Evolutionary conservation across 1,140 invertebrate species (phyloP), one percentile per base, ranked within the genome.

Genomic region (Solenopsis fugax): DNA sequence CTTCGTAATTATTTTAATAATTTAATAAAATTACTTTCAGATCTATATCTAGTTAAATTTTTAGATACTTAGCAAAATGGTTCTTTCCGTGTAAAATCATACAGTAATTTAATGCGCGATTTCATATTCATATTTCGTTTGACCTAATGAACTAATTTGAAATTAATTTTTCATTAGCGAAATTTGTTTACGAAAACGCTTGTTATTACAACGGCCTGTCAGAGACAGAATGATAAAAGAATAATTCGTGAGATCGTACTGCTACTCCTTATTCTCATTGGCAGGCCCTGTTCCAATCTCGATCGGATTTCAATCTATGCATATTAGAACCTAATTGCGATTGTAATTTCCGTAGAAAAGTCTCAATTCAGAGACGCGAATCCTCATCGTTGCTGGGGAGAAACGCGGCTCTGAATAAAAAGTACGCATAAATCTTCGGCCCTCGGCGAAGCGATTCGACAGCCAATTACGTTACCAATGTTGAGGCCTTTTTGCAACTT

Each of bases 391-490:
- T 48, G 65, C 21, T 16, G 7, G 62, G 6, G 7, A 52, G 60
- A 34, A 37, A 76, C 84, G 80, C 62, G 67, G 12, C 34, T 52
- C 81, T 72, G 81, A 90, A 86, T 88, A 88, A 90, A 86, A 90
- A 90, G 77, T 72, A 86, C 72, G 89, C 89, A 91, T 91, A 90
- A 91, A 91, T 91, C 90, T 88, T 76, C 41, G 64, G 62, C 52
- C 62, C 78, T 91, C 89, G 89, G 86, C 90, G 86, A 90, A 87
- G 82, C 78, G 52, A 91, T 90, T 91, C 90, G 90, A 89, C 90
- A 91, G 90, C 89, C 90, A 90, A 90, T 91, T 91, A 91, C 87
- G 89, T 91, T 85, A 85, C 87, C 87, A 80, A 84, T 90, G 90
- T 91, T 87, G 89, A 91, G 89, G 72, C 73, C 88, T 90, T 81